Conservation (phyloP, 2,797 vertebrate species). For the Sebastes baramenuke region DNA sequence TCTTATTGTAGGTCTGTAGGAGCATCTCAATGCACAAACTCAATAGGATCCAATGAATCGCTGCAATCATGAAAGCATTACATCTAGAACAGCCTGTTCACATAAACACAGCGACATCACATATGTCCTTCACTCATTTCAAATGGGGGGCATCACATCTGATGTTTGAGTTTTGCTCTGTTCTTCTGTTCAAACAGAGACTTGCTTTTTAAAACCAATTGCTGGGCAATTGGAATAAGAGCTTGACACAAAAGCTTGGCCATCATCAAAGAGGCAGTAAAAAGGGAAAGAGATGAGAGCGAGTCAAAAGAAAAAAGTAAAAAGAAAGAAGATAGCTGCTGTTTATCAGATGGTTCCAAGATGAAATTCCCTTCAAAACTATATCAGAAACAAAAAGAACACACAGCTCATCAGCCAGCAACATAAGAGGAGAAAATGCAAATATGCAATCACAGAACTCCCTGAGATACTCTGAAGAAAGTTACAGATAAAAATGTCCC, state of each 20-base stretch:
- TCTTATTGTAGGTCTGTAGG: slow-evolving; percentile 18
- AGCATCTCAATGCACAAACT: slow-evolving; percentile 48
- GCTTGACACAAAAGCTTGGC: slow-evolving; percentile 36
- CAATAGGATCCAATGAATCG: slow-evolving; percentile 11
- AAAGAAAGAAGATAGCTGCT: slow-evolving; percentile 42
- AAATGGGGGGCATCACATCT: slow-evolving; percentile 19
- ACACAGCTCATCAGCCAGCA: slow-evolving; percentile 18
- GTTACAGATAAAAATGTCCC: slow-evolving; percentile 12
- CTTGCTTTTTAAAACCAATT: slow-evolving; percentile 5
- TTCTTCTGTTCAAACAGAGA: slow-evolving; percentile 28
- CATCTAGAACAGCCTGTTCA: slow-evolving; percentile 5
- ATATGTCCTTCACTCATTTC: slow-evolving; percentile 21
- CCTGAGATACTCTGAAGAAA: slow-evolving; percentile 12
- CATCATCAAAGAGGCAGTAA: slow-evolving; percentile 36
- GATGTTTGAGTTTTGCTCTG: slow-evolving; percentile 6
- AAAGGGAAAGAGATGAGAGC: slow-evolving; percentile 33
- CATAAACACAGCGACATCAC: neutral
- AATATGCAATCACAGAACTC: slow-evolving; percentile 10
- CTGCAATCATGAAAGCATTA: slow-evolving; percentile 16
- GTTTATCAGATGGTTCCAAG: slow-evolving; percentile 57
- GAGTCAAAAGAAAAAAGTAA: neutral
- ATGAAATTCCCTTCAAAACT: slow-evolving; percentile 49
- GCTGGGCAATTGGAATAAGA: slow-evolving; percentile 33
- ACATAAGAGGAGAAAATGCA: slow-evolving; percentile 6
- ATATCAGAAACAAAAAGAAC: slow-evolving; percentile 41